These are phyloP conservation scores for Casuarius casuarius DNA, from an alignment of 2,113 vertebrate genomes.

Conservation along the genomic window DNA sequence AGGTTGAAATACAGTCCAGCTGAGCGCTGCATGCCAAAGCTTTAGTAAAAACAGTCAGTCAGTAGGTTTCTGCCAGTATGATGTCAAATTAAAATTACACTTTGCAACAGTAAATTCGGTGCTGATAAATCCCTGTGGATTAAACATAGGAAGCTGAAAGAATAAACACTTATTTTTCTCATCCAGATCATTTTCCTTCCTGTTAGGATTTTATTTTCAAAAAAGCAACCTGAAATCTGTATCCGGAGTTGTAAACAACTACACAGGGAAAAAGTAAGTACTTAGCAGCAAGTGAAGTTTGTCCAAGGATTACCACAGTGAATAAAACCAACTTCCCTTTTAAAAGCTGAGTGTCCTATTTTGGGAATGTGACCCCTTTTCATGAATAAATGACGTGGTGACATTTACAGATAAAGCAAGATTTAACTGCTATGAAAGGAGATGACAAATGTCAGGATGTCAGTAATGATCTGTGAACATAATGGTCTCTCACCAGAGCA, in stretches of 20 bases:
- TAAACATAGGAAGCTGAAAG: constrained; percentile 51
- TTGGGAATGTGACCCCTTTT: constrained; percentile 83
- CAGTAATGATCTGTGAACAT: constrained; percentile 86
- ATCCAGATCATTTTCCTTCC: constrained; percentile 45
- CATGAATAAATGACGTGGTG: constrained; percentile 87
- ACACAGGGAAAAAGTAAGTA: constrained; percentile 60
- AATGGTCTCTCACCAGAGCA: constrained; percentile 80
- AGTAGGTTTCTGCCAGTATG: constrained; percentile 55
- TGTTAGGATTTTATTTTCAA: constrained; percentile 63
- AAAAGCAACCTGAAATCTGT: constrained; percentile 46
- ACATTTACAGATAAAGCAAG: constrained; percentile 88
- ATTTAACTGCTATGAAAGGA: constrained; percentile 85
- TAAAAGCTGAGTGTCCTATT: constrained; percentile 76
- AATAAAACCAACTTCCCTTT: constrained; percentile 75
- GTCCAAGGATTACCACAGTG: constrained; percentile 79
- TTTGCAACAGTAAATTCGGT: constrained; percentile 59
- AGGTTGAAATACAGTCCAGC: constrained; percentile 36
- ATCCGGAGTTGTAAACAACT: constrained; percentile 68
- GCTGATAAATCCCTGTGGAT: constrained; percentile 60
- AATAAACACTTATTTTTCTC: constrained; percentile 25
- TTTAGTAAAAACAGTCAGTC: constrained; percentile 40
- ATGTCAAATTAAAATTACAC: constrained; percentile 69
- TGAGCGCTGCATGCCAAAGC: constrained; percentile 44
- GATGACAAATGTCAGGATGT: constrained; percentile 88
- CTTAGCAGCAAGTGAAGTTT: constrained; percentile 79